These are phyloP conservation scores for Seriola quinqueradiata DNA, from an alignment of 2,113 vertebrate genomes.

Conservation along the genomic window DNA sequence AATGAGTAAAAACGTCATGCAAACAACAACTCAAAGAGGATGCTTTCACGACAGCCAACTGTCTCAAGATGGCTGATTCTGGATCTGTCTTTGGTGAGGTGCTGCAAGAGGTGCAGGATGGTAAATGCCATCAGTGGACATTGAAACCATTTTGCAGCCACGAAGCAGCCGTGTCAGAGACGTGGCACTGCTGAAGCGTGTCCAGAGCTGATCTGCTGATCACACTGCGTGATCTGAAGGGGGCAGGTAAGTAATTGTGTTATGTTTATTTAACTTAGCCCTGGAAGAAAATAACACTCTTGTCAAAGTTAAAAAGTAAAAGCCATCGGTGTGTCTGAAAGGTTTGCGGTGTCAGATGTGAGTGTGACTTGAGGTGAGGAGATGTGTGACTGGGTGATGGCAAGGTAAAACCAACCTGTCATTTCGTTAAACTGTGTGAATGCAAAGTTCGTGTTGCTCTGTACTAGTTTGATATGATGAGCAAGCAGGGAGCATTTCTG, in stretches of 20 bases:
- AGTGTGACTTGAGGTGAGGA: neutral
- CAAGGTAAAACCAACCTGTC: neutral
- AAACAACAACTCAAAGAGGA: neutral
- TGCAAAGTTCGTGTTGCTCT: neutral
- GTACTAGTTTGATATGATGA: constrained; percentile 1
- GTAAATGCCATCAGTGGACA: neutral
- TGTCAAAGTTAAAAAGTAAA: neutral
- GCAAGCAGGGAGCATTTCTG: constrained; percentile 20
- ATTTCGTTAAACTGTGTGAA: neutral
- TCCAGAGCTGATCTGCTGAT: neutral
- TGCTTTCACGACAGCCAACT: neutral
- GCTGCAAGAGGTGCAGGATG: neutral
- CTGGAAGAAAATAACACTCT: neutral
- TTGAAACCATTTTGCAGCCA: neutral
- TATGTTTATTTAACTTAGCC: neutral
- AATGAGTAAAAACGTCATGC: neutral
- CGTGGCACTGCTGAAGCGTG: neutral
- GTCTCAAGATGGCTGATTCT: neutral
- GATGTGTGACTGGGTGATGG: neutral
- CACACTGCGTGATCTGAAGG: neutral
- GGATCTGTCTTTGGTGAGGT: neutral
- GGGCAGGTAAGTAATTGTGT: neutral
- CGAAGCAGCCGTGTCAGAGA: constrained; percentile 5
- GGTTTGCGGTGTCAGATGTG: neutral
- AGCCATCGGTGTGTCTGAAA: neutral